Evolutionary conservation across 2,113 vertebrate species (phyloP), one percentile per base, ranked within the genome.

Genomic region (Bostrychus sinensis): DNA sequence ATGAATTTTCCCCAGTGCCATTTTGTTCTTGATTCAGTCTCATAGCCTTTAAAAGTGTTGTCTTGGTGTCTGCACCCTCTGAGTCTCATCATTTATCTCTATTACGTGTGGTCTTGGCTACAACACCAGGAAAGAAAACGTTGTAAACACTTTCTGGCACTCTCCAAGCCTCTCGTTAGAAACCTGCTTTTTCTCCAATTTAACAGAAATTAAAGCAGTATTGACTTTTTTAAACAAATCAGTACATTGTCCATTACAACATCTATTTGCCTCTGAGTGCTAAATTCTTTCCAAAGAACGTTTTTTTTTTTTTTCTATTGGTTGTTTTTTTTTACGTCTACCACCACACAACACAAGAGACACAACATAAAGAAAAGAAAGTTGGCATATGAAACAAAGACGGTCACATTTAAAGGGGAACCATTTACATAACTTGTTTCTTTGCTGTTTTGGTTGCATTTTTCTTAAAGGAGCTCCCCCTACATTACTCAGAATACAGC

Each of bases 271-370:
- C 17, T 6, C 41, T 43, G 39, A 56, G 16, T 14, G 7, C 16
- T 60, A 42, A 6, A 20, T 3, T 28, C 10, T 19, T 37, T 16
- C 7, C 56, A 50, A 13, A 62, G 19, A 58, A 34, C 48, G 25
- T 26, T 51, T 28, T 45, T 25, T 46, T 19, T 6, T 4, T 25
- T 11, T 10, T 19, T 25, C 89, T 94, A 91, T 92, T 93, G 92
- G 92, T 92, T 95, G 95, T 94, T 94, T 91, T 90, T 92, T 90
- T 90, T 93, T 93, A 93, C 92, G 87, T 91, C 92, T 80, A 86
- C 92, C 93, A 94, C 91, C 82, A 91, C 13, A 83, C 90, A 92
- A 92, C 83, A 84, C 87, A 73, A 10, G 28, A 46, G 48, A 16
- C 39, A 42, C n/a, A n/a, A n/a, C n/a, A n/a, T n/a, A n/a, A n/a